Evolutionary conservation across 1,140 invertebrate genomes (phyloP).

Genomic region (Leguminivora glycinivorella): DNA sequence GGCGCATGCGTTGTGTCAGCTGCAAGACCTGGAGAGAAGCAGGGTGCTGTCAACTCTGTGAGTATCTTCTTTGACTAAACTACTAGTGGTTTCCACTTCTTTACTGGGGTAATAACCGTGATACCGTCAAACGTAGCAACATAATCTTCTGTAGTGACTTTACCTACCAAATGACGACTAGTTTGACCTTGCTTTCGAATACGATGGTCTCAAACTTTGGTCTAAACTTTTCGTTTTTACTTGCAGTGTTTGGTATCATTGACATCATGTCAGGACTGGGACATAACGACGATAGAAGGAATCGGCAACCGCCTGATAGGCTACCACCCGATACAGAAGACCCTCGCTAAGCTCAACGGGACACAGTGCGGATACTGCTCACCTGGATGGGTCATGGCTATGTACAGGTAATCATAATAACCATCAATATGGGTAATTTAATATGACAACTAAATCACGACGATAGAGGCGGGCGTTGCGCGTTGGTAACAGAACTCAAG

Average conservation of each 20-base stretch:
- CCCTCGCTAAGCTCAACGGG: conserved; percentile 84
- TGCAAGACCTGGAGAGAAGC: conserved; percentile 74
- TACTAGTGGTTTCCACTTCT: no score
- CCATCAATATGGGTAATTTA: no score
- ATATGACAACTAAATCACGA: no score
- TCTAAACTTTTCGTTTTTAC: background rate
- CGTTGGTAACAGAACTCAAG: no score
- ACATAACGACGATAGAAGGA: conserved; percentile 88
- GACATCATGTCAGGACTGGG: conserved; percentile 83
- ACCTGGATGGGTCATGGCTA: conserved; percentile 91
- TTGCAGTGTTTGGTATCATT: conserved; percentile 83
- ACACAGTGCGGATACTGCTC: conserved; percentile 90
- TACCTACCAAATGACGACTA: no score
- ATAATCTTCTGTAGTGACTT: no score
- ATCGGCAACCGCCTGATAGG: conserved; percentile 84
- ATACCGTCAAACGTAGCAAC: no score
- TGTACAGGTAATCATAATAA: conserved; percentile 81
- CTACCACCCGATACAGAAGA: conserved; percentile 85
- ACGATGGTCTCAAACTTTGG: no score
- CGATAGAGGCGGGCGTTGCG: no score
- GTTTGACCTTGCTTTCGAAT: no score
- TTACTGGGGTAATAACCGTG: no score
- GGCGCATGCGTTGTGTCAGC: conserved; percentile 87
- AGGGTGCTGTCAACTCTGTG: conserved; percentile 86
- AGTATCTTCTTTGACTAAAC: conserved; percentile 56